Conservation (phyloP, 92 coral and sea anemone genomes). For the Palythoa heliodiscus region DNA sequence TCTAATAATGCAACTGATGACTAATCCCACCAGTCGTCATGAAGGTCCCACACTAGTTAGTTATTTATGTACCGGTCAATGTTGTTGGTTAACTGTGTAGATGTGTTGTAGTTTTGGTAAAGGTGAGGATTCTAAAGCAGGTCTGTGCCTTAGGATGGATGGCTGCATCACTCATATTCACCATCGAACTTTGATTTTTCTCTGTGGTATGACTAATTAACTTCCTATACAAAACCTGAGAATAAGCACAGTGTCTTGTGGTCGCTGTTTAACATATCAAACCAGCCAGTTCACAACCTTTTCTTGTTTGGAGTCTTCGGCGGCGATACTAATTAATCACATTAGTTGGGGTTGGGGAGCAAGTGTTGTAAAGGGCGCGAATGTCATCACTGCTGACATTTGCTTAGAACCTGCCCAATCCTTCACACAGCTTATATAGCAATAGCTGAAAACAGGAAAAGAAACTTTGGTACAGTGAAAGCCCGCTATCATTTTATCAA, state of each 20-base stretch:
- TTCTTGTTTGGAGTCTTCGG: constrained; percentile 24
- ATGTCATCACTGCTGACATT: constrained; percentile 36
- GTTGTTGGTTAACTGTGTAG: constrained; percentile 37
- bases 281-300: constrained; percentile 46
- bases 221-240: constrained; percentile 53
- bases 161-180: constrained; percentile 46
- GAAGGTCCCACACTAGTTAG: constrained; percentile 45
- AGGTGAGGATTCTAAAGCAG: constrained; percentile 45
- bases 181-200: constrained; percentile 37
- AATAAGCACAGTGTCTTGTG: constrained; percentile 35
- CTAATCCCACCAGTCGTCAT: background rate
- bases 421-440: constrained; percentile 53
- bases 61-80: constrained; percentile 47
- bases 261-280: constrained; percentile 38
- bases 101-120: constrained; percentile 45
- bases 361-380: constrained; percentile 45
- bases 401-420: constrained; percentile 49
- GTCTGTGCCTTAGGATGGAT: constrained; percentile 52
- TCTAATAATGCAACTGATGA: background rate
- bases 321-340: constrained; percentile 19
- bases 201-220: constrained; percentile 49
- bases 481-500: no score
- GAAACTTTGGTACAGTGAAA: no score
- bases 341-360: constrained; percentile 30
- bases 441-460: no score